Evolutionary conservation across 2,888 invertebrate species (phyloP).

Genomic region (Polylopha cassiicola): DNA sequence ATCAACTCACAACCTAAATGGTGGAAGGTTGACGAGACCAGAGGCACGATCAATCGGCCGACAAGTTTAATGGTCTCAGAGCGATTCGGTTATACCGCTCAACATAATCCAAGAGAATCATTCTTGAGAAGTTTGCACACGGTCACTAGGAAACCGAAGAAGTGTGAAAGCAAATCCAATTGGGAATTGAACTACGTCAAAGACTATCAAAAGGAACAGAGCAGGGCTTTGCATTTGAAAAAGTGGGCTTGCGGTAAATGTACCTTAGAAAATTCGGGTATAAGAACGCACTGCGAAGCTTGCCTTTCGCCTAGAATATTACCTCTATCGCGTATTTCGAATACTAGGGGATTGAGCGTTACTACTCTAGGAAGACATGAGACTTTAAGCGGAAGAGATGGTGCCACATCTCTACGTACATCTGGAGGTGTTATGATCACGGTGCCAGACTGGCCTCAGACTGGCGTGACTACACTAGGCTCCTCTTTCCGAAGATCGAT

Average conservation of each 20-base stretch:
- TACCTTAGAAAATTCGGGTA: slow-evolving; percentile 83
- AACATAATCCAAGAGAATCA: slow-evolving; percentile 57
- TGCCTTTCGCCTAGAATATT: slow-evolving; percentile 82
- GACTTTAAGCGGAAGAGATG: slow-evolving; percentile 51
- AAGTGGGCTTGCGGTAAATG: slow-evolving; percentile 86
- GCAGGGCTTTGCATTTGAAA: slow-evolving; percentile 59
- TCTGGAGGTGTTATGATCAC: slow-evolving; percentile 80
- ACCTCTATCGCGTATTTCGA: slow-evolving; percentile 55
- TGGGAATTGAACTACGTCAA: slow-evolving; percentile 71
- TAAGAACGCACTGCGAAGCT: slow-evolving; percentile 83
- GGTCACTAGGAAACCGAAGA: slow-evolving; percentile 67
- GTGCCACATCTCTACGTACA: slow-evolving; percentile 61
- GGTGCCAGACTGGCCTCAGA: slow-evolving; percentile 79
- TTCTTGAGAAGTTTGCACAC: slow-evolving; percentile 66
- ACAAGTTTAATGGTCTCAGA: slow-evolving; percentile 79
- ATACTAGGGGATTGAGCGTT: slow-evolving; percentile 63
- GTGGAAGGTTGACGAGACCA: slow-evolving; percentile 71
- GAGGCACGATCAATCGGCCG: slow-evolving; percentile 71
- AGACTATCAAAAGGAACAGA: slow-evolving; percentile 67
- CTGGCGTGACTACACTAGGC: slow-evolving; percentile 47
- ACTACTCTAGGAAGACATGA: slow-evolving; percentile 68
- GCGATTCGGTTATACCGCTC: slow-evolving; percentile 51
- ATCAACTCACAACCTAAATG: slow-evolving; percentile 70
- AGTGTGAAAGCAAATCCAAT: slow-evolving; percentile 66
- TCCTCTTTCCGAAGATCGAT: slow-evolving; percentile 57